Conservation (phyloP, 92 coral and sea anemone genomes). For the Siderastrea siderea region DNA sequence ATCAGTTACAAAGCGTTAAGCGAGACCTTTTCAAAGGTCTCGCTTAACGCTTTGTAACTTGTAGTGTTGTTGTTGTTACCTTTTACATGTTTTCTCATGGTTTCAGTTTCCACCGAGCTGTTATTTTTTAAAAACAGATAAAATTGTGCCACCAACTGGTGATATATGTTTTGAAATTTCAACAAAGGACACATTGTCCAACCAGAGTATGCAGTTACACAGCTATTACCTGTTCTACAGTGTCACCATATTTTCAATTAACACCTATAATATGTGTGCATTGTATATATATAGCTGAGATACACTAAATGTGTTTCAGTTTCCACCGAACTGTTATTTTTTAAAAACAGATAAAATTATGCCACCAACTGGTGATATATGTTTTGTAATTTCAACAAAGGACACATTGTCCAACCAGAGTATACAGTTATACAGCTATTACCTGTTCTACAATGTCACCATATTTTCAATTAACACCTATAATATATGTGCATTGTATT, state of each 20-base stretch:
- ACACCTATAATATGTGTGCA: no score
- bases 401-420: no score
- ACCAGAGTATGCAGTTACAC: no score
- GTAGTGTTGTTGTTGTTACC: slow-evolving; percentile 2
- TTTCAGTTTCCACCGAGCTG: not conserved
- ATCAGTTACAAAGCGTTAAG: slow-evolving; percentile 13
- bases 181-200: not conserved
- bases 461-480: not conserved
- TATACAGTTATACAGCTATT: slow-evolving; percentile 36
- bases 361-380: slow-evolving; percentile 21
- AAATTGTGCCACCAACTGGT: slow-evolving; percentile 4
- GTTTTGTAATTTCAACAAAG: slow-evolving; percentile 12
- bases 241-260: no score
- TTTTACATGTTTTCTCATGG: slow-evolving; percentile 1
- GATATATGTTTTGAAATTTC: slow-evolving; percentile 20
- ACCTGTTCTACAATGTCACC: slow-evolving; percentile 8
- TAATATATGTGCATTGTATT: no score
- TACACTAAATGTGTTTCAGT: no score
- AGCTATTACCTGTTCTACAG: no score
- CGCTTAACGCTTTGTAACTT: no score
- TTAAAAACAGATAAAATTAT: slow-evolving; percentile 5
- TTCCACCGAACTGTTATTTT: not conserved
- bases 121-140: slow-evolving; percentile 3
- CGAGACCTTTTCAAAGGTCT: slow-evolving; percentile 17
- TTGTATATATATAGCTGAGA: no score